Percentiles rank a stretch among this genome's conserved stretches.
These are phyloP conservation scores for Ornithoptera priamus DNA, from an alignment of 2,888 invertebrate genomes.

Conservation along the genomic window DNA sequence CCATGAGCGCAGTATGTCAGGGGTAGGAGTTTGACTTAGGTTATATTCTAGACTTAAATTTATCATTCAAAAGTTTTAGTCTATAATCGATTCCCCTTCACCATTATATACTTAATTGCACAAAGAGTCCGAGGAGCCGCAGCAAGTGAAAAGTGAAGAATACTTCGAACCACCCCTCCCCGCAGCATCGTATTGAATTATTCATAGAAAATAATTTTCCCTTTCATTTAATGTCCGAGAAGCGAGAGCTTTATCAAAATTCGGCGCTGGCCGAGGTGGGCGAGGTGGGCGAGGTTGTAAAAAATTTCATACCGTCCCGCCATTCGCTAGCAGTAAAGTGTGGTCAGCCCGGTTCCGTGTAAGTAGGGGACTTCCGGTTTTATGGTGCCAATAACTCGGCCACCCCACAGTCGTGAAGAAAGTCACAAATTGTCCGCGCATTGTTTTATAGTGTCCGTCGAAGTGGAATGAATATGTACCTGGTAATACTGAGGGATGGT, in stretches of 20 bases:
- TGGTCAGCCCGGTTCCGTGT: constrained; percentile 44
- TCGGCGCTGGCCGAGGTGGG: constrained; percentile 35
- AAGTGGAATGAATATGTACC: constrained; percentile 28
- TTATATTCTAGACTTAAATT: no score
- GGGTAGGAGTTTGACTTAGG: no score
- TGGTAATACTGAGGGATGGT: not conserved
- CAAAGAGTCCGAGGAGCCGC: constrained; percentile 18
- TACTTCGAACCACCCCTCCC: not conserved
- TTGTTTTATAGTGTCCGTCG: constrained; percentile 38
- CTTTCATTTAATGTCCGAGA: constrained; percentile 39
- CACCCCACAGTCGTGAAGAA: constrained; percentile 37
- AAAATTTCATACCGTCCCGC: constrained; percentile 44
- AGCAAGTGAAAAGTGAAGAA: constrained; percentile 1
- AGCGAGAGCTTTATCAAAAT: constrained; percentile 39
- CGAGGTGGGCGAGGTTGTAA: constrained; percentile 40
- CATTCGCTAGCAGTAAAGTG: constrained; percentile 49
- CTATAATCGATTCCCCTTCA: no score
- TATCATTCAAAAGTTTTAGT: no score
- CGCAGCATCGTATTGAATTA: constrained; percentile 37
- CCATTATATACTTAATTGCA: constrained; percentile 1
- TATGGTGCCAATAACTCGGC: constrained; percentile 47
- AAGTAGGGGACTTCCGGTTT: constrained; percentile 42
- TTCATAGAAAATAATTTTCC: constrained; percentile 46
- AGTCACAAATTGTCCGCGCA: constrained; percentile 38
- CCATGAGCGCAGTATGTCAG: no score